Percentiles rank a stretch among this genome's conserved stretches.
Conservation (phyloP, 2,797 vertebrate genomes). For the Ctenopoma multispine region DNA sequence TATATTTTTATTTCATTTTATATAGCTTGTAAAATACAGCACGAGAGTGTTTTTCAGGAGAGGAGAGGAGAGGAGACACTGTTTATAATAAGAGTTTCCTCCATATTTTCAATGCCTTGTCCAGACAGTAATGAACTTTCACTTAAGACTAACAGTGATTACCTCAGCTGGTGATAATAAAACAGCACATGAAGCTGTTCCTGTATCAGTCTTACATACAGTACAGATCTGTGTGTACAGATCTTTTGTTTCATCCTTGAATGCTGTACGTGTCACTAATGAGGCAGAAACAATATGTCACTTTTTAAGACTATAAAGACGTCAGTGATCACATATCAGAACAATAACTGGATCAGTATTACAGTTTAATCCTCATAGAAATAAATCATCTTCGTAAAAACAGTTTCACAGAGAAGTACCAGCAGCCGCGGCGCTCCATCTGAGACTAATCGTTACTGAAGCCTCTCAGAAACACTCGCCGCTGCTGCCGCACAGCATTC, state of each 20-base stretch:
- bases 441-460: conserved; percentile 14
- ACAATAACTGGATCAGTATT: conserved; percentile 25
- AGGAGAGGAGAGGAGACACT: too few species aligned
- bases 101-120: too few species aligned
- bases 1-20: conserved; percentile 26
- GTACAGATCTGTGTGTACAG: neutral
- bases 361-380: neutral
- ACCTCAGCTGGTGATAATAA: too few species aligned
- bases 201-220: too few species aligned
- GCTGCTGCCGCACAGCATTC: conserved; percentile 8
- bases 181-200: too few species aligned
- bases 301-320: conserved; percentile 23
- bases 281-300: conserved; percentile 12
- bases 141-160: too few species aligned
- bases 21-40: too few species aligned
- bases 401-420: conserved; percentile 23
- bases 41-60: too few species aligned
- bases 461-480: conserved; percentile 19
- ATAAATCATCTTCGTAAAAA: conserved; percentile 28
- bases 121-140: too few species aligned
- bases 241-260: conserved; percentile 14
- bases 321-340: conserved; percentile 28
- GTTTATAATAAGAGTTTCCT: too few species aligned
- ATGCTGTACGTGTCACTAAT: neutral
- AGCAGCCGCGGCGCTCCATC: conserved; percentile 18